Conservation (phyloP, 35 echinoderm and acorn worm species). For the Holothuria glaberrima region DNA sequence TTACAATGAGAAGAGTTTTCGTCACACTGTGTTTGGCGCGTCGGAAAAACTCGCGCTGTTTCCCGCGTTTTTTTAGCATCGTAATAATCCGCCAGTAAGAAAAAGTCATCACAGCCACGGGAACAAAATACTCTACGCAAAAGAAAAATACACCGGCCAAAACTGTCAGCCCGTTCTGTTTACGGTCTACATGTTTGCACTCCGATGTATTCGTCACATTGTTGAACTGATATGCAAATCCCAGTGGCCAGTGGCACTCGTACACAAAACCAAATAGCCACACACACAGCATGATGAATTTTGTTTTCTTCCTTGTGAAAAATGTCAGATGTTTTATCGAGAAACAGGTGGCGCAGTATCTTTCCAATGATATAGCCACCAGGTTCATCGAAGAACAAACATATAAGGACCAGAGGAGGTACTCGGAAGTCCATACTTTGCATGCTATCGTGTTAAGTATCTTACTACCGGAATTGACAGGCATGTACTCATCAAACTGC, state of each 20-base stretch:
- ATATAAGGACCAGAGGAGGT: slow-evolving; percentile 83
- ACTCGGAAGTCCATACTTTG: slow-evolving; percentile 82
- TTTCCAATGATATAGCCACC: slow-evolving; percentile 74
- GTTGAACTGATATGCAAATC: not conserved
- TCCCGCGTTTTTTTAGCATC: slow-evolving; percentile 49
- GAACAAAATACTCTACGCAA: slow-evolving; percentile 76
- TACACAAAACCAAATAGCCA: slow-evolving; percentile 79
- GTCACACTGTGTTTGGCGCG: slow-evolving; percentile 76
- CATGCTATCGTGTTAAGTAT: slow-evolving; percentile 52
- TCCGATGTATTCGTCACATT: not conserved
- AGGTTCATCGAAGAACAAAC: slow-evolving; percentile 83
- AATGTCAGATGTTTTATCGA: slow-evolving; percentile 65
- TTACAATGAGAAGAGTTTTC: slow-evolving; percentile 81
- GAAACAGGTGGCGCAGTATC: slow-evolving; percentile 78
- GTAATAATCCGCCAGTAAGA: slow-evolving; percentile 76
- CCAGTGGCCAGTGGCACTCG: slow-evolving; percentile 73
- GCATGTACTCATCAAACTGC: not conserved
- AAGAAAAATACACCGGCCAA: slow-evolving; percentile 77
- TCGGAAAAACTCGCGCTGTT: slow-evolving; percentile 49
- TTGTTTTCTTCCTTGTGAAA: slow-evolving; percentile 44
- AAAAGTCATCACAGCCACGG: slow-evolving; percentile 71
- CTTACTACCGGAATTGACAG: not conserved
- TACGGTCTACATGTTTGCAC: not conserved
- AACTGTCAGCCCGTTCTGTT: not conserved
- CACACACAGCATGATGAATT: slow-evolving; percentile 38